These are phyloP conservation scores for Coenonympha arcania DNA, from an alignment of 2,888 invertebrate genomes.

Conservation along the genomic window DNA sequence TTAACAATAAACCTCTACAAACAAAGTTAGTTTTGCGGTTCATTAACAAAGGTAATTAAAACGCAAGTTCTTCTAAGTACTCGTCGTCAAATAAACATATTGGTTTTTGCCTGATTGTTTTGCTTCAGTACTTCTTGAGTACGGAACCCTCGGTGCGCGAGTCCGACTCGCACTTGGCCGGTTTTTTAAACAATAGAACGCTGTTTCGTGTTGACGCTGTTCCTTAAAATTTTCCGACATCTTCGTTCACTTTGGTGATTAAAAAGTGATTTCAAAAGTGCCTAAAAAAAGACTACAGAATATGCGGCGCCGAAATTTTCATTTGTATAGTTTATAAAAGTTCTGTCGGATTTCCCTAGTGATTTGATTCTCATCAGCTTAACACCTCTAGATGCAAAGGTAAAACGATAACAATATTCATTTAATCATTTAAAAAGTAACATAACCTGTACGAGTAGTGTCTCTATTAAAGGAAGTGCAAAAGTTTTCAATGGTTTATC, in stretches of 20 bases:
- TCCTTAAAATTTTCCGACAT: conserved; percentile 12
- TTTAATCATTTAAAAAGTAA: neutral
- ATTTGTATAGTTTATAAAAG: conserved; percentile 22
- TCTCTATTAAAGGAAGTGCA: neutral
- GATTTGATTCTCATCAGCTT: conserved; percentile 29
- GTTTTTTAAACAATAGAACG: neutral
- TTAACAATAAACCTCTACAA: no score
- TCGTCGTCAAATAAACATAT: no score
- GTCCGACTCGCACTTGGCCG: neutral
- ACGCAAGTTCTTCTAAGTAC: no score
- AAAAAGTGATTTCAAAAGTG: conserved; percentile 24
- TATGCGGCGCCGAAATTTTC: conserved; percentile 22
- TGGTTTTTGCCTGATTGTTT: no score
- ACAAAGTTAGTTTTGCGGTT: no score
- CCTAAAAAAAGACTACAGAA: conserved; percentile 22
- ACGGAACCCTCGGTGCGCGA: no score
- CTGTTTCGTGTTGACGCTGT: conserved; percentile 11
- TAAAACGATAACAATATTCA: conserved; percentile 1
- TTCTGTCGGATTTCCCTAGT: conserved; percentile 32
- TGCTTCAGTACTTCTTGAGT: no score
- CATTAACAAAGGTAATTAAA: no score
- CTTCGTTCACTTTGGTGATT: conserved; percentile 23
- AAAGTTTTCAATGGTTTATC: neutral
- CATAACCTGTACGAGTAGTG: neutral
- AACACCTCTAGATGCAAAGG: conserved; percentile 6